Base-by-base conservation (phyloP, 2,797 vertebrate species). In the Neostethus bicornis region DNA sequence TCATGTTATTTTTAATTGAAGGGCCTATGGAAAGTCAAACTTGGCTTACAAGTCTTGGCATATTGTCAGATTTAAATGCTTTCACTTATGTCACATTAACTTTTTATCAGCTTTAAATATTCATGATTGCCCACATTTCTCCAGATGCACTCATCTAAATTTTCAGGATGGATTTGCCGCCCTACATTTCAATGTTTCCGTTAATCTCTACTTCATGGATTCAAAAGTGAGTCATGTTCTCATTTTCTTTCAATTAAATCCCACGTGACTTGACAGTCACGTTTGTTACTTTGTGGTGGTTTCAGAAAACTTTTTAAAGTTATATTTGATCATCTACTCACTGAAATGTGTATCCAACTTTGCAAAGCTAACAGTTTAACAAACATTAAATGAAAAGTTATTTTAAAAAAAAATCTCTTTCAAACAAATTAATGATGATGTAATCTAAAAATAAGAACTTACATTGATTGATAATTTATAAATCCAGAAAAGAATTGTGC, bases 31-130 rank as follows among this genome's bases (percentile, higher is more conserved):
- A 12, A 4, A 7, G 10, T 31, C 28, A 12, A 12, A 42, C 60
- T 17, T 49, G 29, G 2, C 13, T n/a, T 16, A 49, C 7, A 58
- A 8, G 35, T 50, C 26, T 57, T 25, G 16, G 24, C 24, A 42
- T 5, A 16, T 32, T 43, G 2, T 10, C 37, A 9, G 11, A 53
- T 20, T 28, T 32, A 31, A 43, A 45, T 16, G 20, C 20, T 6
- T 47, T 44, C 12, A 28, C 34, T 38, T 8, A 38, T 20, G 13
- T 16, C 20, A 23, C 3, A 26, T 38, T 37, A 41, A 21, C 3
- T 24, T 37, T 11, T 35, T 4, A 26, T 57, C 20, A 20, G 45
- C 12, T 23, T 13, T 12, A 20, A 11, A 48, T 21, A 37, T 37
- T 29, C 6, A 32, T 35, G 16, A 31, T 16, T 17, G 20, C 20